Evolutionary conservation across 2,113 vertebrate species (phyloP).

Genomic region (Boulengeromyrus knoepffleri): DNA sequence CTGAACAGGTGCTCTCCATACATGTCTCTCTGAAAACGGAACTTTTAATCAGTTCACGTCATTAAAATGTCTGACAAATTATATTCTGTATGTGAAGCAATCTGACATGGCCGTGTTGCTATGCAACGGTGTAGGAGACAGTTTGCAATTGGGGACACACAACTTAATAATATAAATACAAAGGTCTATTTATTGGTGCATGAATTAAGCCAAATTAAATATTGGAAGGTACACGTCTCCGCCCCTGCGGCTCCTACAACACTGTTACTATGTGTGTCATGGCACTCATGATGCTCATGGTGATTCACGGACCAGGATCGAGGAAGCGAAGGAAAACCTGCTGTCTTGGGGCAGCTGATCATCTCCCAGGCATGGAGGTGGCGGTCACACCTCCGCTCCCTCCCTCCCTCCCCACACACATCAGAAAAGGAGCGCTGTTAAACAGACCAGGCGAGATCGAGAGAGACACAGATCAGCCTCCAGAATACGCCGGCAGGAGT

Average conservation of each 20-base stretch:
- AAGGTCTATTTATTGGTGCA: neutral
- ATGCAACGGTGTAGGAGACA: neutral
- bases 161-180: neutral
- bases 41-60: neutral
- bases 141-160: neutral
- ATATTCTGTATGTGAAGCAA: neutral
- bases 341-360: neutral
- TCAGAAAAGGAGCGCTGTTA: neutral
- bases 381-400: slow-evolving; percentile 20
- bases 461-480: neutral
- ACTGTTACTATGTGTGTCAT: neutral
- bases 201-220: neutral
- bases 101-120: neutral
- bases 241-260: neutral
- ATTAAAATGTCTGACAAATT: neutral
- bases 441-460: neutral
- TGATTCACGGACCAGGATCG: neutral
- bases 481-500: neutral
- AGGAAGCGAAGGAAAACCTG: neutral
- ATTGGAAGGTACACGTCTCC: neutral
- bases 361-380: neutral
- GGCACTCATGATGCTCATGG: neutral
- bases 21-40: neutral
- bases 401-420: neutral
- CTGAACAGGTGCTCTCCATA: neutral